These are phyloP conservation scores for Thecocarcelia acutangulata DNA, from an alignment of 2,888 invertebrate genomes.

Conservation along the genomic window DNA sequence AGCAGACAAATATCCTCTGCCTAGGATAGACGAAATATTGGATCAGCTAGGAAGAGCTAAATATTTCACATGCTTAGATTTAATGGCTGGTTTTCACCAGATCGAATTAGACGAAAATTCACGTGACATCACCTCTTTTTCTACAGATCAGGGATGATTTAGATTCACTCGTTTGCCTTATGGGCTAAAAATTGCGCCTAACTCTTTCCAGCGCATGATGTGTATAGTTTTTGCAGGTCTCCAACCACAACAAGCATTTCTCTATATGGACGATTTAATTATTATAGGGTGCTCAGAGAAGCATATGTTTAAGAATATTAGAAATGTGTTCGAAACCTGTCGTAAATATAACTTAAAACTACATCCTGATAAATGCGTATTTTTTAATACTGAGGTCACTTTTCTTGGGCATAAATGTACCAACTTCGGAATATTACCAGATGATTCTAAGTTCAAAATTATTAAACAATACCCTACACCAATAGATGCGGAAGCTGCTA, in stretches of 20 bases:
- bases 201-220: constrained; percentile 15
- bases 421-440: constrained; percentile 7
- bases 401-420: neutral
- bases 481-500: neutral
- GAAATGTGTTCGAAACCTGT: neutral
- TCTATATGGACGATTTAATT: constrained; percentile 8
- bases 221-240: neutral
- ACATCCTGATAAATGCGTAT: constrained; percentile 1
- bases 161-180: constrained; percentile 1
- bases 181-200: neutral
- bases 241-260: neutral
- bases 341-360: constrained; percentile 6
- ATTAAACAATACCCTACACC: neutral
- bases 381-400: neutral
- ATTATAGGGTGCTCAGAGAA: constrained; percentile 1
- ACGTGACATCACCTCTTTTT: neutral
- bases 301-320: constrained; percentile 4
- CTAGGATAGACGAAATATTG: constrained; percentile 1
- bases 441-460: neutral
- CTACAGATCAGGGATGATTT: neutral
- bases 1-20: constrained; percentile 4
- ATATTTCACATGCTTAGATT: neutral
- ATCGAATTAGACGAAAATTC: neutral
- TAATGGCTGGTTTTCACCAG: constrained; percentile 1
- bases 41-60: constrained; percentile 5